Evolutionary conservation across 1,140 invertebrate species (phyloP).

Genomic region (Drosophila eugracilis): DNA sequence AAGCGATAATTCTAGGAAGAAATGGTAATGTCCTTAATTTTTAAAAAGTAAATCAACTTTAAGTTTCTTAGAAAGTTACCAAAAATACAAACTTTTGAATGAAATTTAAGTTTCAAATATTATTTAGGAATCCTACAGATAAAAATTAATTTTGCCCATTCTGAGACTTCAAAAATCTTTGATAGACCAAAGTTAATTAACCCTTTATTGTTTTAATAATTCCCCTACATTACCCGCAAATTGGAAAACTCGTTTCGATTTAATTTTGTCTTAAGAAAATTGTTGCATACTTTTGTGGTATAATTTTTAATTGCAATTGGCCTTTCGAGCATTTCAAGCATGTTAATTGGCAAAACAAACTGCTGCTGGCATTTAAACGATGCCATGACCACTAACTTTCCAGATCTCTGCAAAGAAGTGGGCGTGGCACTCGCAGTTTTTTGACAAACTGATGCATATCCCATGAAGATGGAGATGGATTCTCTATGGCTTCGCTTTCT

Average conservation of each 20-base stretch:
- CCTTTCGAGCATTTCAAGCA: slow-evolving; percentile 5
- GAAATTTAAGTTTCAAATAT: no score
- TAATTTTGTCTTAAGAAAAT: not conserved
- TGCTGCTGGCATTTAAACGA: slow-evolving; percentile 1
- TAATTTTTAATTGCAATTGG: not conserved
- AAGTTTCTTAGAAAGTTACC: no score
- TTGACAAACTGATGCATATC: slow-evolving; percentile 69
- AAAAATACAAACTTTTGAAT: no score
- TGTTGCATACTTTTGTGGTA: not conserved
- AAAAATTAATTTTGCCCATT: no score
- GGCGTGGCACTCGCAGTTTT: slow-evolving; percentile 43
- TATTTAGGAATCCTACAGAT: no score
- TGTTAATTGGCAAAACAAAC: slow-evolving; percentile 13
- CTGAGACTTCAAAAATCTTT: not conserved
- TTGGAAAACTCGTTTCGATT: not conserved
- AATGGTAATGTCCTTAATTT: not conserved
- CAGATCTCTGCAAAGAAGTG: not conserved
- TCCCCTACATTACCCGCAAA: not conserved
- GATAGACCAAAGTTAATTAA: not conserved
- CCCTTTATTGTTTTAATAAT: slow-evolving; percentile 1
- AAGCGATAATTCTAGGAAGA: no score
- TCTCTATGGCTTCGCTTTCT: slow-evolving; percentile 15
- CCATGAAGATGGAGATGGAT: slow-evolving; percentile 60
- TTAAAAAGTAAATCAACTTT: no score
- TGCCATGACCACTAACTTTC: not conserved